phyloP scores from a whole-genome alignment of 2,797 vertebrate genomes.

The Eutrigla gurnardus region DNA sequence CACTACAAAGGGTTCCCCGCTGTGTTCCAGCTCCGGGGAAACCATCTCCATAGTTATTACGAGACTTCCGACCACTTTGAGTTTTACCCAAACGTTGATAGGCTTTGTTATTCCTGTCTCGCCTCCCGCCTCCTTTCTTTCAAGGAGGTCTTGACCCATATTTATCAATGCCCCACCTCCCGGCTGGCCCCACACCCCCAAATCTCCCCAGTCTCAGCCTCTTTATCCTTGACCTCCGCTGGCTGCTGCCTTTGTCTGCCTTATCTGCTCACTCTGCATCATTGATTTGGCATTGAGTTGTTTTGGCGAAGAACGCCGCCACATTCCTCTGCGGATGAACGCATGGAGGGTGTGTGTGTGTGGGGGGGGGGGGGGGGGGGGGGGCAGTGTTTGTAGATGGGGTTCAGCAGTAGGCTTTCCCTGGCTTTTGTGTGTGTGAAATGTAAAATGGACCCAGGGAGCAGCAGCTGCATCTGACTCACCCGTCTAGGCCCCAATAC shows the following conservation, averaged over 20 bases:
- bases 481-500: slow-evolving; percentile 39
- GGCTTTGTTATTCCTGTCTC: slow-evolving; percentile 28
- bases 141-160: slow-evolving; percentile 73
- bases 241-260: slow-evolving; percentile 70
- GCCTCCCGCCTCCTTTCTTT: slow-evolving; percentile 50
- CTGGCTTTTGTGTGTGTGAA: slow-evolving; percentile 14
- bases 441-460: slow-evolving; percentile 36
- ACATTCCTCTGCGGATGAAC: slow-evolving; percentile 66
- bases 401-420: slow-evolving; percentile 20
- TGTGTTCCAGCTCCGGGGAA: slow-evolving; percentile 11
- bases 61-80: slow-evolving; percentile 32
- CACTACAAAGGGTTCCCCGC: slow-evolving; percentile 22
- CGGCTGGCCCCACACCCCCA: slow-evolving; percentile 45
- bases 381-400: slow-evolving; percentile 16
- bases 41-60: slow-evolving; percentile 7
- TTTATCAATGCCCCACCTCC: slow-evolving; percentile 61
- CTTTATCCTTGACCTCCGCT: slow-evolving; percentile 70
- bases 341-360: not conserved
- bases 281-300: slow-evolving; percentile 76
- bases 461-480: slow-evolving; percentile 48
- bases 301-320: slow-evolving; percentile 66
- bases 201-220: slow-evolving; percentile 52
- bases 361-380: not conserved
- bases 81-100: slow-evolving; percentile 34
- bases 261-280: slow-evolving; percentile 75